Evolutionary conservation across 2,797 vertebrate genomes (phyloP).

Genomic region (Pantherophis alleghaniensis): DNA sequence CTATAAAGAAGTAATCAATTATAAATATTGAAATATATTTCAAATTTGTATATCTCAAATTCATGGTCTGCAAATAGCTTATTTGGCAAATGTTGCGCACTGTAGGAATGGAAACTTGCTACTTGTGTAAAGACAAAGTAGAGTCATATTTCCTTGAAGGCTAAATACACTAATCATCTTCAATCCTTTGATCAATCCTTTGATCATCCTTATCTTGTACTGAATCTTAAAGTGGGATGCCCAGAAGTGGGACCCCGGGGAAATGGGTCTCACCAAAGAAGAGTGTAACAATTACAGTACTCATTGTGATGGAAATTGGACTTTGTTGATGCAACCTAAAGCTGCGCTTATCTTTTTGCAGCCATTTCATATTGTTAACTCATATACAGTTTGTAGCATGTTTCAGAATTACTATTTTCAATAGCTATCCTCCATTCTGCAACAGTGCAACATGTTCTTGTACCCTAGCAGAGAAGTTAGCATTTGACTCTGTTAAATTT

Average conservation of each 20-base stretch:
- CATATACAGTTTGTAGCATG: background rate
- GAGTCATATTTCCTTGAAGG: background rate
- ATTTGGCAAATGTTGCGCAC: background rate
- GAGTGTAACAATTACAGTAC: background rate
- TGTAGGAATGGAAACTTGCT: background rate
- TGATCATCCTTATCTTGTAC: background rate
- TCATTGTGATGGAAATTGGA: background rate
- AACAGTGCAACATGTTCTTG: background rate
- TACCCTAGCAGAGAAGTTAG: background rate
- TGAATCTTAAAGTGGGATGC: background rate
- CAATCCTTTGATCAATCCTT: background rate
- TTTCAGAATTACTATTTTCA: background rate
- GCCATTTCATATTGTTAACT: background rate
- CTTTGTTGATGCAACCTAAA: background rate
- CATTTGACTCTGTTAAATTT: background rate
- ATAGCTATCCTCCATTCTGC: background rate
- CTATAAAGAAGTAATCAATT: background rate
- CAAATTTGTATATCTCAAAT: background rate
- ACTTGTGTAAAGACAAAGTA: background rate
- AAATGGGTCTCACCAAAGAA: background rate
- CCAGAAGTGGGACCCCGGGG: background rate
- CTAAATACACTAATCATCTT: background rate
- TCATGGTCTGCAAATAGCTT: background rate
- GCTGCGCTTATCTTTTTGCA: background rate
- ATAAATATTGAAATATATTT: background rate